A percentile compares a stretch with the other conserved stretches of the same genome.
These are phyloP conservation scores for Pollimyrus isidori DNA, from an alignment of 2,113 vertebrate species.

Conservation along the genomic window DNA sequence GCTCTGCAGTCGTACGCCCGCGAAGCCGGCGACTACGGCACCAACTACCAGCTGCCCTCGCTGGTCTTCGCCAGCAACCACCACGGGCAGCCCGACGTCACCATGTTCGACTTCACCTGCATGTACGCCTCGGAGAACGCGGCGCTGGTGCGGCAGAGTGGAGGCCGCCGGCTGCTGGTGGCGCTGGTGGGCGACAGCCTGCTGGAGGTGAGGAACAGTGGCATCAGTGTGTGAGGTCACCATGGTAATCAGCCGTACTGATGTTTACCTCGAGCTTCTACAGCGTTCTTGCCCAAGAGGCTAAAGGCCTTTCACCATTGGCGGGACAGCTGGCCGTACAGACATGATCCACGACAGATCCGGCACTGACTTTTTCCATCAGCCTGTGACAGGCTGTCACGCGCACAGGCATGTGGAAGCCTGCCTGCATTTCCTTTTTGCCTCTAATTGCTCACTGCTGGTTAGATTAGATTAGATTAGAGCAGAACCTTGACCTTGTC, in stretches of 20 bases:
- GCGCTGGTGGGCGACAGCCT: conserved; percentile 90
- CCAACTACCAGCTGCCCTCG: conserved; percentile 90
- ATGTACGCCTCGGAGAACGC: conserved; percentile 97
- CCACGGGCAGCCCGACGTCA: conserved; percentile 82
- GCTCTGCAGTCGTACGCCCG: conserved; percentile 83
- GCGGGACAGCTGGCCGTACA: no score
- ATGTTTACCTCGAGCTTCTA: background rate
- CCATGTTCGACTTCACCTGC: conserved; percentile 97
- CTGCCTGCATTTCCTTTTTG: no score
- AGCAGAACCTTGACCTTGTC: background rate
- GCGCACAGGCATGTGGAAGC: no score
- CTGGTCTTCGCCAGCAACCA: conserved; percentile 93
- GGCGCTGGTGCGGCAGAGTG: conserved; percentile 78
- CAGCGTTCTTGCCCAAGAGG: background rate
- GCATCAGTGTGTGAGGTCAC: background rate
- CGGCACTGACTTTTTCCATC: no score
- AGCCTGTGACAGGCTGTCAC: no score
- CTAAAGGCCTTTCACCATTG: background rate
- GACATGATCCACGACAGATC: no score
- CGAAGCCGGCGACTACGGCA: conserved; percentile 92
- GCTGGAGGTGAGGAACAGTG: conserved; percentile 69
- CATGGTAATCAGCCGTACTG: background rate
- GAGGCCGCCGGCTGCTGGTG: conserved; percentile 76
- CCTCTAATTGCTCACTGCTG: background rate
- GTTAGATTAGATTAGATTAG: background rate